Conservation (phyloP, 2,888 invertebrate species). For the Lepidocyrtoides sp. region DNA sequence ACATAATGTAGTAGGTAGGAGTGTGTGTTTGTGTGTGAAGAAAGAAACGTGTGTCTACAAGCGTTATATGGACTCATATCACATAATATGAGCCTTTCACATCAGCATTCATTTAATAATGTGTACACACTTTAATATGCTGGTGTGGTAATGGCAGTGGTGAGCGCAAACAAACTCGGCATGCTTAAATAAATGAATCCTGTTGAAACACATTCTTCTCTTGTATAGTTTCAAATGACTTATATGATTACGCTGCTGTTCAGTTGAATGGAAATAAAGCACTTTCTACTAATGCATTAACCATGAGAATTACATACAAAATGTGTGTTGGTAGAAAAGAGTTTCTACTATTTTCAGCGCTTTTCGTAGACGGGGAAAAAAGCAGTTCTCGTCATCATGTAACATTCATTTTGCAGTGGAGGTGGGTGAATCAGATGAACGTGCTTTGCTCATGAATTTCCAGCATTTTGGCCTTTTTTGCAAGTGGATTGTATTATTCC, state of each 20-base stretch:
- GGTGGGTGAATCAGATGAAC: not conserved
- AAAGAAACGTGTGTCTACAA: not conserved
- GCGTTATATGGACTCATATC: too few species aligned
- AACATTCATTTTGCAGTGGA: not conserved
- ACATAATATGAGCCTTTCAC: too few species aligned
- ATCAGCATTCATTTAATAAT: not conserved
- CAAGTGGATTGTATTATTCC: conserved; percentile 44
- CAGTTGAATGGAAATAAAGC: not conserved
- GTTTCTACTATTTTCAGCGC: not conserved
- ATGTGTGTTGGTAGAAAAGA: not conserved
- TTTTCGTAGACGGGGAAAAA: too few species aligned
- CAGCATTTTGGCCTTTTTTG: conserved; percentile 35
- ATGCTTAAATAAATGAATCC: not conserved
- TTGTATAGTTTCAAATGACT: not conserved
- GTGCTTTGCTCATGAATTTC: conserved; percentile 53
- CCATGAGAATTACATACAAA: not conserved
- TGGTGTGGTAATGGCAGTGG: not conserved
- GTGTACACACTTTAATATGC: not conserved
- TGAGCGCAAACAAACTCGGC: not conserved
- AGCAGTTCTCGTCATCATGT: not conserved
- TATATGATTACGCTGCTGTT: not conserved
- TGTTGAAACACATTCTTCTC: not conserved
- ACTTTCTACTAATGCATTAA: conserved; percentile 7
- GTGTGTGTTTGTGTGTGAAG: not conserved
- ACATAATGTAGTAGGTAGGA: not conserved